phyloP scores from a whole-genome alignment of 2,888 invertebrate species.

The Emmelina monodactyla region DNA sequence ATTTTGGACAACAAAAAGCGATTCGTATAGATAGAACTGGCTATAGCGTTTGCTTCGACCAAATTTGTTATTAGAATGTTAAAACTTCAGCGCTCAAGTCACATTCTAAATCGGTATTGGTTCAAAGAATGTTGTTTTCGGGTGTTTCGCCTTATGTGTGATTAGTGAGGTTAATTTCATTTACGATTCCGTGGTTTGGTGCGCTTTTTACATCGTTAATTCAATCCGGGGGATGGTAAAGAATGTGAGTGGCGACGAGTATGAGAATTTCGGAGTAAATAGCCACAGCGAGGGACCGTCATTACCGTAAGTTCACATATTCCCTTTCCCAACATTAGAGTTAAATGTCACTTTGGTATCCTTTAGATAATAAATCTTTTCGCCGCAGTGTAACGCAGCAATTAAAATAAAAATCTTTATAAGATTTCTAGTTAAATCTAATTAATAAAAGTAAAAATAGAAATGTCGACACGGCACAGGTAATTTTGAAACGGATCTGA shows the following conservation, averaged over 20 bases:
- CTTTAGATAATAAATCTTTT: constrained; percentile 39
- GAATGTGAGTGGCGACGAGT: constrained; percentile 38
- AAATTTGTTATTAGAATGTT: constrained; percentile 45
- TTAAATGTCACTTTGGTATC: constrained; percentile 37
- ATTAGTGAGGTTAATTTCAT: constrained; percentile 42
- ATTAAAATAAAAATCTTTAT: constrained; percentile 30
- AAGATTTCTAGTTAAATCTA: constrained; percentile 20
- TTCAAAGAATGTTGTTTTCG: constrained; percentile 40
- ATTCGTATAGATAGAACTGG: constrained; percentile 41
- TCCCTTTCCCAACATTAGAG: constrained; percentile 38
- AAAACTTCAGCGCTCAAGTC: constrained; percentile 29
- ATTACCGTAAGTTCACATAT: constrained; percentile 42
- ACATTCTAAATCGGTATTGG: constrained; percentile 43
- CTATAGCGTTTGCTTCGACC: constrained; percentile 30
- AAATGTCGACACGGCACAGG: neutral
- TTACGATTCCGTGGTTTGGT: constrained; percentile 33
- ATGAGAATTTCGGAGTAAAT: constrained; percentile 48
- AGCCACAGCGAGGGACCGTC: constrained; percentile 36
- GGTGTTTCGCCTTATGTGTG: constrained; percentile 32
- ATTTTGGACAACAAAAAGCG: constrained; percentile 34
- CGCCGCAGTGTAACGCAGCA: constrained; percentile 20
- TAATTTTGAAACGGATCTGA: neutral
- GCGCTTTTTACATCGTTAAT: constrained; percentile 47
- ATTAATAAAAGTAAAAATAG: constrained; percentile 1
- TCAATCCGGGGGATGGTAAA: constrained; percentile 36